A percentile compares a stretch with the other conserved stretches of the same genome.
Conservation (phyloP, 2,113 vertebrate genomes). For the Anguilla rostrata region DNA sequence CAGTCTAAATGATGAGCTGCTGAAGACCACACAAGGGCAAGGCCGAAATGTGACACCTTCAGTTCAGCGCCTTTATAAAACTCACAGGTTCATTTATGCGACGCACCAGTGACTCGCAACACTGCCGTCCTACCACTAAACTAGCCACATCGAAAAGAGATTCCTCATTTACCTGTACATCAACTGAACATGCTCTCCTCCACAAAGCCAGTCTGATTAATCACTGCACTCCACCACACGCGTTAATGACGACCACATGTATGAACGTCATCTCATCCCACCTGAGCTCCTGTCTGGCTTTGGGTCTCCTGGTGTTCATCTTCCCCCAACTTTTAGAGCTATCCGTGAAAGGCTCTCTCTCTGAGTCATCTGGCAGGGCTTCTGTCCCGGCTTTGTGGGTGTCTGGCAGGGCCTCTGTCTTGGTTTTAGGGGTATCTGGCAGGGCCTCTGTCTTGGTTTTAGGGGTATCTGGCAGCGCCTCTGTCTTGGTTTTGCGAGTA, state of each 20-base stretch:
- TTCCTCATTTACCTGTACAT: not conserved
- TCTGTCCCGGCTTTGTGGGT: not conserved
- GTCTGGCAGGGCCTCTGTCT: not conserved
- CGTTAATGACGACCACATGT: not conserved
- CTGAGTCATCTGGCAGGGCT: not conserved
- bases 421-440: not conserved
- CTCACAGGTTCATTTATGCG: not conserved
- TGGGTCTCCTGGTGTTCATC: not conserved
- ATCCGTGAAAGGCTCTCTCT: too few relatives aligned
- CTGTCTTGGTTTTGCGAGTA: not conserved
- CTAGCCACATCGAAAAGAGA: not conserved
- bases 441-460: not conserved
- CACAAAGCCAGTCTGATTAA: constrained; percentile 3
- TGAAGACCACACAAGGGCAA: not conserved
- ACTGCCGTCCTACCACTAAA: not conserved
- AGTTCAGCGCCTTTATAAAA: not conserved
- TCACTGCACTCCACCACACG: constrained; percentile 13
- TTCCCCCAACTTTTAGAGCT: not conserved
- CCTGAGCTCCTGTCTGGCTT: constrained; percentile 6
- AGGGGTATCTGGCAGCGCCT: not conserved
- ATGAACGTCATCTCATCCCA: constrained; percentile 4
- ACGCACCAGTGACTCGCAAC: not conserved
- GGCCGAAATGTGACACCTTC: not conserved
- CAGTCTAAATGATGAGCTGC: not conserved
- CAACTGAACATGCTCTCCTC: not conserved